Evolutionary conservation across 2,113 vertebrate genomes (phyloP).

Genomic region (Paradisaea rubra): DNA sequence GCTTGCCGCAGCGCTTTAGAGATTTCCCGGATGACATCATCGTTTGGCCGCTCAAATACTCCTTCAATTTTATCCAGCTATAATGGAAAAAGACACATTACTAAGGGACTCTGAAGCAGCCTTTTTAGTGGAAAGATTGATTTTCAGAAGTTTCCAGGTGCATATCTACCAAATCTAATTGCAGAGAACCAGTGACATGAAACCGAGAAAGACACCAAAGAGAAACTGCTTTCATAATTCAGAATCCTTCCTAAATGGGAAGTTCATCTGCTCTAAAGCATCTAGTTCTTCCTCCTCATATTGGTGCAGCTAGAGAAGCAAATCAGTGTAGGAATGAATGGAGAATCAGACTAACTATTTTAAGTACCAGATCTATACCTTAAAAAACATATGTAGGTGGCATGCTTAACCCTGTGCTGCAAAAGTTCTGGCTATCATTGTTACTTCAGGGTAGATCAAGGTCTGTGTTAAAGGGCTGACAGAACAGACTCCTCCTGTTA

Average conservation of each 20-base stretch:
- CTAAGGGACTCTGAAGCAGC: background rate
- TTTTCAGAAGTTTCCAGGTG: slow-evolving; percentile 33
- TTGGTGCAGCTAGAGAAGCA: background rate
- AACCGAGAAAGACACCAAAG: slow-evolving; percentile 8
- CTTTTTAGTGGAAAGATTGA: background rate
- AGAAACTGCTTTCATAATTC: background rate
- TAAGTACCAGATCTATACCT: background rate
- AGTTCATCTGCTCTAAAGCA: background rate
- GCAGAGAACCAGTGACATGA: background rate
- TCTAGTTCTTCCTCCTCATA: background rate
- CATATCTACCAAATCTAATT: background rate
- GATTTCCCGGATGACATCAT: slow-evolving; percentile 91
- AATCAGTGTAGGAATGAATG: background rate
- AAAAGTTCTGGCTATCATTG: background rate
- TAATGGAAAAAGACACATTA: background rate
- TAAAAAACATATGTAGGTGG: background rate
- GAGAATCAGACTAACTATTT: background rate
- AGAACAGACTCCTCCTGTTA: background rate
- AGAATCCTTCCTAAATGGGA: background rate
- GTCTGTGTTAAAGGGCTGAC: background rate
- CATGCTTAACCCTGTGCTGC: background rate
- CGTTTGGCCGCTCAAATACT: slow-evolving; percentile 85
- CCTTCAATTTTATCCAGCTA: slow-evolving; percentile 95
- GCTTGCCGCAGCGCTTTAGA: slow-evolving; percentile 85
- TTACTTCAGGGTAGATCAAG: background rate